Evolutionary conservation across 1,140 invertebrate species (phyloP).

Genomic region (Ganaspis sp.): DNA sequence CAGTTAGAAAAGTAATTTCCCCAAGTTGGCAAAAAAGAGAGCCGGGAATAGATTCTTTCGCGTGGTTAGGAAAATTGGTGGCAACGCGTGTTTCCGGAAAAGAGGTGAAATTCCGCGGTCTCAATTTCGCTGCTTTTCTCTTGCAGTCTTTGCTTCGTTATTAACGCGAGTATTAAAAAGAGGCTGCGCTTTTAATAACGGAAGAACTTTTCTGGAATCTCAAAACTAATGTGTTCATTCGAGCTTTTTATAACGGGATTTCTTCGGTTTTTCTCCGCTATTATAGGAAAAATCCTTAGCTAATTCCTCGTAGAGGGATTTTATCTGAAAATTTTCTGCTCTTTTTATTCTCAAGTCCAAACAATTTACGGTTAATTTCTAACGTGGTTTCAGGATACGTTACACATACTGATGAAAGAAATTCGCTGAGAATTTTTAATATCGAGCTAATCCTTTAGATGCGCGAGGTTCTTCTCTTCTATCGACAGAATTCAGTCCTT

Average conservation of each 20-base stretch:
- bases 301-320: background rate
- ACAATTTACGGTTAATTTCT: no score
- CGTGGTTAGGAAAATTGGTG: constrained; percentile 19
- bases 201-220: constrained; percentile 10
- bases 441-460: no score
- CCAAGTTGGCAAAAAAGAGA: constrained; percentile 22
- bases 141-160: constrained; percentile 27
- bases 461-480: no score
- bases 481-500: no score
- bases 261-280: background rate
- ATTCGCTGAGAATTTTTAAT: no score
- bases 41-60: constrained; percentile 8
- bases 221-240: constrained; percentile 24
- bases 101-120: constrained; percentile 16
- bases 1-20: constrained; percentile 38
- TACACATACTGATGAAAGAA: no score
- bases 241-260: constrained; percentile 1
- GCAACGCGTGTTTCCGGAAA: constrained; percentile 1
- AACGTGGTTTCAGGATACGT: no score
- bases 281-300: background rate
- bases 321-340: background rate
- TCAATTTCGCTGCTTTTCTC: constrained; percentile 6
- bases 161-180: constrained; percentile 5
- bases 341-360: no score
- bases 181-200: constrained; percentile 16